Base-by-base conservation (phyloP, 2,797 vertebrate species). In the Miichthys miiuy region DNA sequence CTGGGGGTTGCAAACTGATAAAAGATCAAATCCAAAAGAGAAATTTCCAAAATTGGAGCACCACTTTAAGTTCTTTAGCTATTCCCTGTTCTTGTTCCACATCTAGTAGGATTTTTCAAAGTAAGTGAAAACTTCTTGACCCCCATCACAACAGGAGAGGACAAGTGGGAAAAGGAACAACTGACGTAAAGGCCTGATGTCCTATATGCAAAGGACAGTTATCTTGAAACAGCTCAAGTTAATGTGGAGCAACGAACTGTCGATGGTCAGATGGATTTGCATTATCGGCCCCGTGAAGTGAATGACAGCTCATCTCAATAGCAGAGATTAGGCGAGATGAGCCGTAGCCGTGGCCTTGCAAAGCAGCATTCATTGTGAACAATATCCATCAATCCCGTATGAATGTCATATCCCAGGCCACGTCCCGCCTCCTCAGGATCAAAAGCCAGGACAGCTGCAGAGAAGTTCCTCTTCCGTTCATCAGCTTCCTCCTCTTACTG, bases 351-450 rank as follows among this genome's bases (percentile, higher is more conserved):
- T 18, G 42, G 77, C 62, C 75, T 75, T 8, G 75, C 52, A 46
- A 63, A 66, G 30, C 58, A 8, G 51, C 65, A 17, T 77, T 91
- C 58, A 23, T 89, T 84, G 47, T 17, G 72, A 78, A 87, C 72
- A 84, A 86, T 89, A 86, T 84, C 85, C 83, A 77, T 88, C 83
- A 81, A 23, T 84, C 42, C 48, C 11, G 38, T 21, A 56, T 74
- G 42, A 68, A 62, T 68, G 77, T 82, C 79, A 73, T 17, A 62
- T 74, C 76, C 38, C 50, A 16, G 18, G 20, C 46, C 52, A 47
- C 47, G 8, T 74, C 72, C 42, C 1, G 23, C 17, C 72, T 70
- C 66, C 58, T 63, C 70, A 61, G 63, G 83, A 85, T 34, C 55
- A 66, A 74, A 77, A 66, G 55, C 70, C 68, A 61, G 44, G 56